These are phyloP conservation scores for Conus betulinus DNA, from an alignment of 1,140 invertebrate genomes.

Conservation along the genomic window DNA sequence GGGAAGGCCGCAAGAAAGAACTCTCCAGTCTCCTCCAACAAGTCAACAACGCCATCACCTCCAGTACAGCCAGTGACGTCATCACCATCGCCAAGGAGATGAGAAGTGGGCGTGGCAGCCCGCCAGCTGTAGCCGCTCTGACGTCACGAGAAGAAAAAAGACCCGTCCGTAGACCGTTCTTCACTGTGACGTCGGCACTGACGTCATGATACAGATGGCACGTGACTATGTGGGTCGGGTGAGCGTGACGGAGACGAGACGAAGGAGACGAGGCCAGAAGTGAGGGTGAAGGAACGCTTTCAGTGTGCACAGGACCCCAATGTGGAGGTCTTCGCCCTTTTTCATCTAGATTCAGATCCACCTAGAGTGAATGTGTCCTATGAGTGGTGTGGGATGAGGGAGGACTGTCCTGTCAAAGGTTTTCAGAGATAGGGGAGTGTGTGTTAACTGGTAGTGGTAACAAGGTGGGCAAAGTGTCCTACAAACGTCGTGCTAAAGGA, in stretches of 20 bases:
- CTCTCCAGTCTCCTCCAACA: not conserved
- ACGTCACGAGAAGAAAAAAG: not conserved
- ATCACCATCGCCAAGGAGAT: not conserved
- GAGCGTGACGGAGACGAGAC: not conserved
- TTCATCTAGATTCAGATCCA: not conserved
- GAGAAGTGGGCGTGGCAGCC: not conserved
- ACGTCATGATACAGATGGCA: not conserved
- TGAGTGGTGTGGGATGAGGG: not conserved
- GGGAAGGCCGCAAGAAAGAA: not conserved
- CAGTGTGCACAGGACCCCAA: not conserved
- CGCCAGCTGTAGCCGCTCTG: not conserved
- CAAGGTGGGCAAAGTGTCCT: not conserved
- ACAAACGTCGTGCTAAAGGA: not conserved
- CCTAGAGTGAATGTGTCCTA: not conserved
- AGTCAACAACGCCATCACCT: not conserved
- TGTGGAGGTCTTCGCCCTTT: not conserved
- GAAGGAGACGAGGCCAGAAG: not conserved
- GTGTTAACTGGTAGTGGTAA: not conserved
- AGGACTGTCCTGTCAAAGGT: not conserved
- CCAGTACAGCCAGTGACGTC: not conserved
- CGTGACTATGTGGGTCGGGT: not conserved
- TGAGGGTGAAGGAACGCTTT: not conserved
- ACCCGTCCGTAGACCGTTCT: not conserved
- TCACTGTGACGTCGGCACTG: not conserved
- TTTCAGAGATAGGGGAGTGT: not conserved